Base-by-base conservation (phyloP, 2,113 vertebrate species). In the Sander lucioperca region DNA sequence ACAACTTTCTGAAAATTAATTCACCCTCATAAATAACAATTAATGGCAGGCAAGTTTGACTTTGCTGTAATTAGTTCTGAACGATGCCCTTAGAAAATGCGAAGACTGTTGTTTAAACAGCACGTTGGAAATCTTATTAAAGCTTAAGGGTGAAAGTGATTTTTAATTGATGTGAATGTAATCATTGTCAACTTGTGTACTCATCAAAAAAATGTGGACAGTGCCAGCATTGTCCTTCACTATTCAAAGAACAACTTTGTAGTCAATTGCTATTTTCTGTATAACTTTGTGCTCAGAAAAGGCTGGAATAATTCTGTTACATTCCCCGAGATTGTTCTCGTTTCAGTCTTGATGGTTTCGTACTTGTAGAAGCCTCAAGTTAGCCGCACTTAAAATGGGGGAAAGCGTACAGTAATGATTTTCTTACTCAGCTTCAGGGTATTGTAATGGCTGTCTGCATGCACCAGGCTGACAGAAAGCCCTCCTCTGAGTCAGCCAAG, bases 1-100 rank as follows among this genome's bases (percentile, higher is more conserved):
- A 65, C 71, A 88, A 86, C 79, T 91, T 90, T 79, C 45, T 59
- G 66, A 33, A 87, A 88, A 87, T 88, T 47, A 88, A 91, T 83
- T 86, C 77, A 64, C 25, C 74, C 90, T 91, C 88, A 93, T 93
- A 93, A 93, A 93, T 92, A 89, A 89, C 84, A 84, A 90, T 89
- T 89, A 92, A 83, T 65, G 68, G 66, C 67, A 74, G 74, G 57
- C 59, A 64, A 87, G 79, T 85, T 86, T 88, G 89, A 93, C 87
- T 91, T 92, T 91, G 82, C 81, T 82, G 77, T 92, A 92, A 93
- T 93, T 91, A 88, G 53, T 79, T 89, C 16, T 70, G 75, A 88
- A 86, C 50, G n/a, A 81, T 64, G 79, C 77, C 86, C 77, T 73
- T 30, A 85, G 89, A 88, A 89, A 87, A 84, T 57, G 12, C 21